A percentile compares a stretch with the other conserved stretches of the same genome.
phyloP scores from a whole-genome alignment of 2,888 invertebrate genomes.

The Keiferia lycopersicella region DNA sequence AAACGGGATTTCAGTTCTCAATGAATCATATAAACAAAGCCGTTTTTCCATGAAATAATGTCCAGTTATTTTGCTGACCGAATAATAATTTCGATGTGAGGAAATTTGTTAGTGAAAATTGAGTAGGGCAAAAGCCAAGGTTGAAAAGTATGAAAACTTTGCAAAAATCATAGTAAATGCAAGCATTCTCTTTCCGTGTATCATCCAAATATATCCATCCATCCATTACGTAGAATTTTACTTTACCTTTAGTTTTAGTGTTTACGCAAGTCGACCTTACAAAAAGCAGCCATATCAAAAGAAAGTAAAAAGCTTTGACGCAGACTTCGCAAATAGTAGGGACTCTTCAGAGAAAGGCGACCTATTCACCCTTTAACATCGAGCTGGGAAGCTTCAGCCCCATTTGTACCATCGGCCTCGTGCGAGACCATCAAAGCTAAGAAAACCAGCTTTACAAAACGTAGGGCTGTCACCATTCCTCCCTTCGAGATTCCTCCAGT shows the following conservation, averaged over 20 bases:
- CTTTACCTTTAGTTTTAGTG: too few species aligned
- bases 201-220: too few species aligned
- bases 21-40: constrained; percentile 33
- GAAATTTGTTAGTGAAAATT: neutral
- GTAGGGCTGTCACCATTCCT: neutral
- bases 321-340: neutral
- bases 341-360: neutral
- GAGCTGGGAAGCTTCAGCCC: constrained; percentile 7
- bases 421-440: neutral
- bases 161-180: too few species aligned
- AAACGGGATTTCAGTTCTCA: constrained; percentile 34
- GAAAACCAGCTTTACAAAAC: neutral
- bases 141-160: too few species aligned
- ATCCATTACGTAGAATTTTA: too few species aligned
- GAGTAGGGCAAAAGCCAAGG: too few species aligned
- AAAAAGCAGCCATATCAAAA: too few species aligned
- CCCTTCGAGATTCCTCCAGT: too few species aligned
- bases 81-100: neutral
- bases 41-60: constrained; percentile 30
- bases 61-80: neutral
- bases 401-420: constrained; percentile 6
- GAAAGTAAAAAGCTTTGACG: too few species aligned
- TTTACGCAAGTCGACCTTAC: too few species aligned
- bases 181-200: too few species aligned
- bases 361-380: neutral